phyloP scores from a whole-genome alignment of 2,113 vertebrate genomes.

The Plecotus auritus region DNA sequence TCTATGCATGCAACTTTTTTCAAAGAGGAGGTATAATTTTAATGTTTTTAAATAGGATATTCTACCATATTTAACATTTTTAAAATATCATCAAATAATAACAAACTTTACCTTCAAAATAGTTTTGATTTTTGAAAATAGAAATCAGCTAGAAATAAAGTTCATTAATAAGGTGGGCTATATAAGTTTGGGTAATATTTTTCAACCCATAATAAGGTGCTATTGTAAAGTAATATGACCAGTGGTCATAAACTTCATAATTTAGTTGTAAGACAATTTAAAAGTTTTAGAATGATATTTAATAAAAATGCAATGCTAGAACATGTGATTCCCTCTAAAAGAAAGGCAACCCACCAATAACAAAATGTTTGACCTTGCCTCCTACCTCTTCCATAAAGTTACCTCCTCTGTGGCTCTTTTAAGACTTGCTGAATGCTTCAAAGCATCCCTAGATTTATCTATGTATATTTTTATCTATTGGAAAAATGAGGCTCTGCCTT shows the following conservation, averaged over 20 bases:
- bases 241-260: neutral
- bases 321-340: neutral
- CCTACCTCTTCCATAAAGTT: neutral
- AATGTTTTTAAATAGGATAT: neutral
- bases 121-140: slow-evolving; percentile 9
- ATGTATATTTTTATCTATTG: slow-evolving; percentile 16
- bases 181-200: neutral
- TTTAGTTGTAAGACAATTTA: neutral
- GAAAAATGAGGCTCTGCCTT: neutral
- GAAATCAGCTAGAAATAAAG: neutral
- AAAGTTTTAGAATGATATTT: neutral
- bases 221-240: neutral
- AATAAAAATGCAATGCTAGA: neutral
- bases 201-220: neutral
- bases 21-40: neutral
- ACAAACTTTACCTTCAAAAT: slow-evolving; percentile 7
- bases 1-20: neutral
- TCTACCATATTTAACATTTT: neutral
- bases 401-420: neutral
- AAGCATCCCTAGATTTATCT: slow-evolving; percentile 5
- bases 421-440: neutral
- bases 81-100: neutral
- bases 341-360: neutral
- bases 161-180: neutral
- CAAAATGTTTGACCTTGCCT: neutral